These are phyloP conservation scores for Apis cerana DNA, from an alignment of 1,140 invertebrate species.

Conservation along the genomic window DNA sequence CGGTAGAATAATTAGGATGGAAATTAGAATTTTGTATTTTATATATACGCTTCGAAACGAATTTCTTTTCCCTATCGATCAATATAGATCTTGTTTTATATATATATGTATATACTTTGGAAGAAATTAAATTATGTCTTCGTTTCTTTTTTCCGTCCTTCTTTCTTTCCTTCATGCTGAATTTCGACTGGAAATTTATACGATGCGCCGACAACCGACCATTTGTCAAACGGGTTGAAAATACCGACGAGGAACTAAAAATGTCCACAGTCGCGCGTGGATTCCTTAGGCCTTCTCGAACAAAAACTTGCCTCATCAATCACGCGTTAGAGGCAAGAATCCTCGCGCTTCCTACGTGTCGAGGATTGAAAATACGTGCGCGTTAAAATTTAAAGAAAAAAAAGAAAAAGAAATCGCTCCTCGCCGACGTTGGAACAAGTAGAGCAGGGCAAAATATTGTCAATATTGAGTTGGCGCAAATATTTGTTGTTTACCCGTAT, in stretches of 20 bases:
- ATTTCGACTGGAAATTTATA: slow-evolving; percentile 46
- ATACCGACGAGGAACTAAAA: slow-evolving; percentile 56
- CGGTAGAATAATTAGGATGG: no score
- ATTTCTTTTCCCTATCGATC: no score
- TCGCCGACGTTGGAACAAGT: background rate
- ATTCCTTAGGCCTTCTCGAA: slow-evolving; percentile 35
- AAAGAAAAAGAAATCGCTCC: background rate
- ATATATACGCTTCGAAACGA: no score
- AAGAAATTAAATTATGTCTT: slow-evolving; percentile 51
- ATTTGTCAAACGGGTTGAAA: slow-evolving; percentile 61
- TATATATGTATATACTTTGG: no score
- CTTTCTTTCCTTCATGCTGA: slow-evolving; percentile 42
- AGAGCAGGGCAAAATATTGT: background rate
- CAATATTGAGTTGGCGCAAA: background rate
- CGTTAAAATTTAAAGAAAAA: slow-evolving; percentile 1
- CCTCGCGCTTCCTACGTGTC: background rate
- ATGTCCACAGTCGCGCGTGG: slow-evolving; percentile 37
- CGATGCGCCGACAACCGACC: slow-evolving; percentile 34
- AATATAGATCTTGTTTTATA: no score
- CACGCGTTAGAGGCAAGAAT: slow-evolving; percentile 15
- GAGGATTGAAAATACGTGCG: slow-evolving; percentile 37
- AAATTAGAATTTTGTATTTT: no score
- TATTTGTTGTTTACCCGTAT: background rate
- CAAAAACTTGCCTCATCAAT: slow-evolving; percentile 51
- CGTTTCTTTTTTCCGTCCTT: slow-evolving; percentile 1